Evolutionary conservation across 1,140 invertebrate species (phyloP).

Genomic region (Caenorhabditis brenneri): DNA sequence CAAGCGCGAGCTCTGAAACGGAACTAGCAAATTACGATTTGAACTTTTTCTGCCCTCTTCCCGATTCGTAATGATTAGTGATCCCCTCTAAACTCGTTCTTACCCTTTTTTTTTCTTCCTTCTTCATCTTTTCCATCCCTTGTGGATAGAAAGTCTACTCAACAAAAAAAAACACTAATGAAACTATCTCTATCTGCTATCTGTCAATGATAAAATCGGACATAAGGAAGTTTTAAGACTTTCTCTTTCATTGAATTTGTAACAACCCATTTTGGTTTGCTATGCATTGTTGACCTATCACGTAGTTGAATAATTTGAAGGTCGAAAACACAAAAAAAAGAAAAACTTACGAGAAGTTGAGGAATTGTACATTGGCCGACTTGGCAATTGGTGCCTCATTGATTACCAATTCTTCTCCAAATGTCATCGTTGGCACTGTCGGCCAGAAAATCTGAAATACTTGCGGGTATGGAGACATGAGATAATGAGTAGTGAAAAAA

Average conservation of each 20-base stretch:
- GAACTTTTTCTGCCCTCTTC: background rate
- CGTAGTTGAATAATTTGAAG: slow-evolving; percentile 16
- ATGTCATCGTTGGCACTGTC: slow-evolving; percentile 71
- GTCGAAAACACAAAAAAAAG: too few relatives aligned
- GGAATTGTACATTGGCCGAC: slow-evolving; percentile 67
- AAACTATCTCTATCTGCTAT: slow-evolving; percentile 15
- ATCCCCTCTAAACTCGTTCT: slow-evolving; percentile 1
- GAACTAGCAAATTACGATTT: background rate
- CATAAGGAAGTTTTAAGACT: slow-evolving; percentile 30
- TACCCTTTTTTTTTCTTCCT: background rate
- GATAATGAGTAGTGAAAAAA: too few relatives aligned
- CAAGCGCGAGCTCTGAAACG: slow-evolving; percentile 68
- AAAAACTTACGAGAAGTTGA: slow-evolving; percentile 68
- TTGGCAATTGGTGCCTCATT: slow-evolving; percentile 66
- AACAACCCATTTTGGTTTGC: background rate
- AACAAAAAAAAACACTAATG: slow-evolving; percentile 42
- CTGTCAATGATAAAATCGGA: slow-evolving; percentile 32
- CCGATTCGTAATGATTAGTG: background rate
- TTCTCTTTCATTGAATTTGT: slow-evolving; percentile 32
- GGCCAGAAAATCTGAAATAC: slow-evolving; percentile 66
- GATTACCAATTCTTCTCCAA: slow-evolving; percentile 68
- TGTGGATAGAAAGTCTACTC: background rate
- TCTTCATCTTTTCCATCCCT: background rate
- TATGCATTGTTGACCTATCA: background rate
- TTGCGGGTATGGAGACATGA: too few relatives aligned